Base-by-base conservation (phyloP, 2,888 invertebrate genomes). In the Plebejus anna region DNA sequence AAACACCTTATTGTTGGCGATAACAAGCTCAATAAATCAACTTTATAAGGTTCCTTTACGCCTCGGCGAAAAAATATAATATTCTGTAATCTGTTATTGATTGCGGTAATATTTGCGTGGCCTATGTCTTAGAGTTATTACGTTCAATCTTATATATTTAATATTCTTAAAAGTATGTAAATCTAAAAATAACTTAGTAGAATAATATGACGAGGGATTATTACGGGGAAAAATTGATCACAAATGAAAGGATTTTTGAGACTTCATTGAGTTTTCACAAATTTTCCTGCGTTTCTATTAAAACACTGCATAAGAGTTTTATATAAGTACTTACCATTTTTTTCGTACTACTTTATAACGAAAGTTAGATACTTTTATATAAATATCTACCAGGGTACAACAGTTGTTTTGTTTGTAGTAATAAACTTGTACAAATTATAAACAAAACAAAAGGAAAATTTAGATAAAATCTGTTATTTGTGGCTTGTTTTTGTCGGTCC, bases 11-110 rank as follows among this genome's bases (percentile, higher is more conserved):
- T 82, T 80, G 81, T 77, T 80, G 80, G 80, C 82, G 82, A 84
- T 82, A 83, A 84, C 81, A 81, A 82, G 82, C 79, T 71, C 78
- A 80, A 84, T 84, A 84, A 83, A 85, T 85, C 84, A 83, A 80
- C 79, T 80, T 77, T 75, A 75, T 66, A 36, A 66, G 66, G 36
- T 66, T 66, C 28, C 32, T 66, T 66, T 16, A 36, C 66, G 66
- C 32, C 66, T 66, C 13, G 66, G 32, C 66, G 32, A 9, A 22
- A 66, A 32, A 13, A 66, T 66, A 66, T 16, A 36, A 66, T 16
- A 36, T 66, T 66, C 32, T 36, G 32, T 16, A 36, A 36, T 66
- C 32, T 36, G 32, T 66, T 66, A 66, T 66, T 16, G 32, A 66
- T 66, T 16, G 66, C 66, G 13, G 13, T 59, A 9, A 61, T 13